phyloP scores from a whole-genome alignment of 2,797 vertebrate species.

The Chelmon rostratus region DNA sequence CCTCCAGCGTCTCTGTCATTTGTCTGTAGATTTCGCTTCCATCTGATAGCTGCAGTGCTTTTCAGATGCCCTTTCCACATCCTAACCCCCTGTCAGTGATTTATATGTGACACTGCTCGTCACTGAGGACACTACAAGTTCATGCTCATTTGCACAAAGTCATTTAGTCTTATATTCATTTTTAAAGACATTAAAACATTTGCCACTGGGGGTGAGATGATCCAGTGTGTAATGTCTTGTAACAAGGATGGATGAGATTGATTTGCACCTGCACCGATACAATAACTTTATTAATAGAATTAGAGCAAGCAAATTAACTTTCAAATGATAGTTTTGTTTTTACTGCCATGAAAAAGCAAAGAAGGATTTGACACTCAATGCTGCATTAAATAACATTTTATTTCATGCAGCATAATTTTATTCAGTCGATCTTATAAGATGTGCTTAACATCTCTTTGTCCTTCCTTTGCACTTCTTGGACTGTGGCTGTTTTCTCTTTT shows the following conservation, averaged over 20 bases:
- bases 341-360: background rate
- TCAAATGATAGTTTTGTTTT: background rate
- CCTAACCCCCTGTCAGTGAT: slow-evolving; percentile 68
- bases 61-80: slow-evolving; percentile 68
- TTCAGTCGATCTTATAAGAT: slow-evolving; percentile 11
- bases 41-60: slow-evolving; percentile 67
- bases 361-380: slow-evolving; percentile 8
- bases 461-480: slow-evolving; percentile 25
- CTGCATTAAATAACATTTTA: slow-evolving; percentile 39
- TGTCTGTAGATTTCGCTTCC: slow-evolving; percentile 76
- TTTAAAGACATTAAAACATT: slow-evolving; percentile 36
- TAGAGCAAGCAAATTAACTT: slow-evolving; percentile 2
- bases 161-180: slow-evolving; percentile 41
- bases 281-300: slow-evolving; percentile 25
- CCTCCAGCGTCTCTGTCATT: slow-evolving; percentile 74
- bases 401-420: slow-evolving; percentile 25
- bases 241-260: background rate
- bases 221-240: background rate
- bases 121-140: slow-evolving; percentile 48
- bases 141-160: slow-evolving; percentile 56
- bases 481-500: slow-evolving; percentile 34
- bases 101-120: slow-evolving; percentile 65
- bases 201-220: background rate
- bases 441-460: slow-evolving; percentile 23
- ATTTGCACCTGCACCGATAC: background rate